A percentile compares a stretch with the other conserved stretches of the same genome.
Evolutionary conservation across 2,888 invertebrate species (phyloP).

Genomic region (Pyrrhia umbra): DNA sequence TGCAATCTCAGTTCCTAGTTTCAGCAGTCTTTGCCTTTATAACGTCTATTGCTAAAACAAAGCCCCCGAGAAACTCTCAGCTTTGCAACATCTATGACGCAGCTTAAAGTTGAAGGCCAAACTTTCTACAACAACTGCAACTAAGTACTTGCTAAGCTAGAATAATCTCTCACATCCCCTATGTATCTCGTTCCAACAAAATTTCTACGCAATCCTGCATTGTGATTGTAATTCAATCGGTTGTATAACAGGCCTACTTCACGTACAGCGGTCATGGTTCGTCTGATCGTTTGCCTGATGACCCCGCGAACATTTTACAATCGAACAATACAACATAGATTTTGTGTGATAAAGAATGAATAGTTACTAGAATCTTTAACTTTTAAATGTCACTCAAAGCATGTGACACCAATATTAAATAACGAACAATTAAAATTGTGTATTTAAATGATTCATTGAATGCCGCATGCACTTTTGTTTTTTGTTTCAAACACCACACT

Average conservation of each 20-base stretch:
- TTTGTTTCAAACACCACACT: background rate
- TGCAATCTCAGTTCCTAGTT: background rate
- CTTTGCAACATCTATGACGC: background rate
- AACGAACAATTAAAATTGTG: background rate
- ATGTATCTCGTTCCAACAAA: background rate
- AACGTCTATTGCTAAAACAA: background rate
- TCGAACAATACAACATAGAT: constrained; percentile 20
- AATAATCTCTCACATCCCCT: background rate
- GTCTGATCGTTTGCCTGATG: constrained; percentile 13
- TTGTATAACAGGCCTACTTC: constrained; percentile 14
- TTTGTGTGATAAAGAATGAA: background rate
- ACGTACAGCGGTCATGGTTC: constrained; percentile 23
- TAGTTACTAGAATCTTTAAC: background rate
- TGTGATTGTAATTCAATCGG: constrained; percentile 5
- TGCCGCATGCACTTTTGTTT: background rate
- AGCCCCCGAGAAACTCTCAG: background rate
- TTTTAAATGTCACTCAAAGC: background rate
- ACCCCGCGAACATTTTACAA: constrained; percentile 42
- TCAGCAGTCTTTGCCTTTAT: background rate
- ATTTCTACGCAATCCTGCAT: background rate
- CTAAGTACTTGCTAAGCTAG: background rate
- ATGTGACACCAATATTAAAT: background rate
- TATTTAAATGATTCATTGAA: constrained; percentile 7
- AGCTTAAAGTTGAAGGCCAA: background rate
- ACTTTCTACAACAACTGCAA: background rate